Evolutionary conservation across 2,113 vertebrate species (phyloP), one percentile per base, ranked within the genome.

Genomic region (Craseonycteris thonglongyai): DNA sequence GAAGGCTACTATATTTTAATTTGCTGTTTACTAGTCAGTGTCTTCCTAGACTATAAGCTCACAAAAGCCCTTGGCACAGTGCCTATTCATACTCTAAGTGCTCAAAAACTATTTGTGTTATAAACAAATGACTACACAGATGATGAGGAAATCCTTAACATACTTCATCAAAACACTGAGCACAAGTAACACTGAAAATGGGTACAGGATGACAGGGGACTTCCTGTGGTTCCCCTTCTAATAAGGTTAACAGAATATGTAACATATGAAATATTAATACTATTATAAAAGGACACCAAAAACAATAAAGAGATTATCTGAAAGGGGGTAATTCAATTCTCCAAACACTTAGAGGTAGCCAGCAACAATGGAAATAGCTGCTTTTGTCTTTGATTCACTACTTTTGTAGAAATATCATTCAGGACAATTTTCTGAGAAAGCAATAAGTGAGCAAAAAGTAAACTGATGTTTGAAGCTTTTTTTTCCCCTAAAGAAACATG

Each of bases 331-430:
- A 61, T 38, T 92, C 66, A 81, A 54, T 68, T 80, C 88, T 74
- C 56, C 83, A 69, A 94, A 93, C 33, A 79, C 35, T 47, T 80
- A 28, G 26, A 19, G 26, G 38, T 51, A 30, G 35, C 75, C 47
- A 59, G 59, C 26, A 87, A 58, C 51, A 88, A 80, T 6, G 6
- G 6, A 85, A 93, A 42, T 68, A 51, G 45, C 49, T 88, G n/a
- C 7, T 86, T 80, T 76, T 86, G 28, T 58, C 71, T 88, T 71
- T 75, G 14, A 58, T 13, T 95, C 66, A 96, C 22, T 75, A 11
- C 79, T 88, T 88, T 93, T 88, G 49, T 13, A 93, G 76, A 95
- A 81, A 75, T 69, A 88, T 42, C 76, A 83, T 58, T 91, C 24
- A 89, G 26, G 30, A 91, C 26, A 69, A 88, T 38, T 95, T 93